phyloP scores from a whole-genome alignment of 2,113 vertebrate species.

The Pseudopipra pipra region DNA sequence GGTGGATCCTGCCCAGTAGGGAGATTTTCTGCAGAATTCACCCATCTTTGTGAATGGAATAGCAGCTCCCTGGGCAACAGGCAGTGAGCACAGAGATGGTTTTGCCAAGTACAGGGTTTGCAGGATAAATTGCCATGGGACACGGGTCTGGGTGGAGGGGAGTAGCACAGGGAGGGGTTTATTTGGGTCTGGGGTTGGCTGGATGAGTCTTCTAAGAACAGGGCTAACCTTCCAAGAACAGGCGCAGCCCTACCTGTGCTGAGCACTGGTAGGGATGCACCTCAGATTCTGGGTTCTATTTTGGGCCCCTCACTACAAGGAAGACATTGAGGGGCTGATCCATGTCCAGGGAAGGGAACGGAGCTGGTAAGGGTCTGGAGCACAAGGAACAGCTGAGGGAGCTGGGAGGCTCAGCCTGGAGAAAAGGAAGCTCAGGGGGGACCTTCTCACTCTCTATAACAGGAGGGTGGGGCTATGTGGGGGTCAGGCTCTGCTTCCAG shows the following conservation, averaged over 20 bases:
- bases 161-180: not conserved
- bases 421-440: not conserved
- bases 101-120: not conserved
- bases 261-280: not conserved
- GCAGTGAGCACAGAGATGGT: not conserved
- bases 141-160: accelerated
- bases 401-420: not conserved
- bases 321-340: not conserved
- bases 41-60: not conserved
- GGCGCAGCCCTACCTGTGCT: too few species aligned
- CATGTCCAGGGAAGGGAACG: accelerated
- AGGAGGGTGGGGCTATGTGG: accelerated
- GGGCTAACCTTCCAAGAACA: not conserved
- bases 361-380: not conserved
- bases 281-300: not conserved
- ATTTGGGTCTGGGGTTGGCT: not conserved
- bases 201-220: not conserved
- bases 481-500: accelerated
- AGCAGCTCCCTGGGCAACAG: not conserved
- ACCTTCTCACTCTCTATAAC: not conserved
- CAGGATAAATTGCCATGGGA: not conserved
- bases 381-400: not conserved
- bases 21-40: not conserved
- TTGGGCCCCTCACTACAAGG: not conserved
- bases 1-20: not conserved